These are phyloP conservation scores for Bovichtus diacanthus DNA, from an alignment of 2,797 vertebrate species.

Conservation along the genomic window DNA sequence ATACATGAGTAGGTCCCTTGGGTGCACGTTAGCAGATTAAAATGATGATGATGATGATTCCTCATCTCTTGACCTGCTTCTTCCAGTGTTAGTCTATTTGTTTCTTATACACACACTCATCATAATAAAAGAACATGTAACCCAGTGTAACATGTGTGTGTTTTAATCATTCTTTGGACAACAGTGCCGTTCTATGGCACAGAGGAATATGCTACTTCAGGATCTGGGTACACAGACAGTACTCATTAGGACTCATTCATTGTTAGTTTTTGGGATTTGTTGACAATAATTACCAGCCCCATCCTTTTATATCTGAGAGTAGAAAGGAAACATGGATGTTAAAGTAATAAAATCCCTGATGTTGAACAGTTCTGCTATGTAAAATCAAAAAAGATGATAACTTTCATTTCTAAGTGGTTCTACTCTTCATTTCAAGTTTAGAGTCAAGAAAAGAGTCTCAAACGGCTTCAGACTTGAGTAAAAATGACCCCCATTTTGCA, in stretches of 20 bases:
- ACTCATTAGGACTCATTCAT: neutral
- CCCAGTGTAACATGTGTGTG: neutral
- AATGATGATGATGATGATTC: neutral
- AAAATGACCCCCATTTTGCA: slow-evolving; percentile 38
- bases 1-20: neutral
- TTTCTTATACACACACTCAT: neutral
- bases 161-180: neutral
- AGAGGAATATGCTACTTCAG: neutral
- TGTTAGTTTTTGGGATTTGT: neutral
- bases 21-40: neutral
- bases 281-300: neutral
- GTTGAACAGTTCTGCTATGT: neutral
- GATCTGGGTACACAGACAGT: neutral
- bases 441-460: slow-evolving; percentile 1
- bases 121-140: slow-evolving; percentile 6
- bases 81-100: neutral
- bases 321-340: neutral
- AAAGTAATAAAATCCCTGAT: slow-evolving; percentile 4
- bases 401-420: neutral
- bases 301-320: neutral
- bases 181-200: neutral
- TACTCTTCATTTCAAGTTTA: slow-evolving; percentile 28
- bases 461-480: slow-evolving; percentile 7
- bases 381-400: slow-evolving; percentile 12
- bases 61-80: slow-evolving; percentile 3